phyloP scores from a whole-genome alignment of 2,797 vertebrate species.

The Lycodopsis pacificus region DNA sequence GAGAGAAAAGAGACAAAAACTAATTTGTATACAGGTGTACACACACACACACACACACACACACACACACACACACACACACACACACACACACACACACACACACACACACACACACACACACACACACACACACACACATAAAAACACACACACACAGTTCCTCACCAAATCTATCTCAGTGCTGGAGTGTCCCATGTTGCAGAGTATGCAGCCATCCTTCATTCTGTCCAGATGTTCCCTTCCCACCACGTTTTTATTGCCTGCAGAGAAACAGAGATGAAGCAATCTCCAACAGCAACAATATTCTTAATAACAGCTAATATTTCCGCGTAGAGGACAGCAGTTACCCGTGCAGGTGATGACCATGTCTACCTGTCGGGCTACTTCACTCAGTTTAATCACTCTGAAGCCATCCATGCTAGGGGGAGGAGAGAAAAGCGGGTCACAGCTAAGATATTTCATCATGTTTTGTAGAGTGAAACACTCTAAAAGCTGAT shows the following conservation, averaged over 20 bases:
- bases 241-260: slow-evolving; percentile 92
- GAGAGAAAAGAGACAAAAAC: slow-evolving; percentile 33
- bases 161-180: slow-evolving; percentile 89
- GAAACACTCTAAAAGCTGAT: slow-evolving; percentile 14
- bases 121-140: slow-evolving; percentile 2
- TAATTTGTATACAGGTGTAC: not conserved
- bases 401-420: slow-evolving; percentile 96
- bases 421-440: slow-evolving; percentile 72
- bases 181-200: slow-evolving; percentile 97
- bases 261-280: slow-evolving; percentile 81
- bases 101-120: not conserved
- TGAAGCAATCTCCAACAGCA: not conserved
- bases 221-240: slow-evolving; percentile 95
- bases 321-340: not conserved
- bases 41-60: not conserved
- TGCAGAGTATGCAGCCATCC: slow-evolving; percentile 94
- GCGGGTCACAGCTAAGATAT: not conserved
- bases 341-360: slow-evolving; percentile 91
- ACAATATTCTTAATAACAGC: not conserved
- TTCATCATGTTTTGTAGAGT: slow-evolving; percentile 6
- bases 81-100: not conserved
- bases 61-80: slow-evolving; percentile 1
- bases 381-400: slow-evolving; percentile 90
- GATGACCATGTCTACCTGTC: slow-evolving; percentile 92
- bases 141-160: slow-evolving; percentile 5